phyloP scores from a whole-genome alignment of 1,140 invertebrate species.

The Sycophila sp. region DNA sequence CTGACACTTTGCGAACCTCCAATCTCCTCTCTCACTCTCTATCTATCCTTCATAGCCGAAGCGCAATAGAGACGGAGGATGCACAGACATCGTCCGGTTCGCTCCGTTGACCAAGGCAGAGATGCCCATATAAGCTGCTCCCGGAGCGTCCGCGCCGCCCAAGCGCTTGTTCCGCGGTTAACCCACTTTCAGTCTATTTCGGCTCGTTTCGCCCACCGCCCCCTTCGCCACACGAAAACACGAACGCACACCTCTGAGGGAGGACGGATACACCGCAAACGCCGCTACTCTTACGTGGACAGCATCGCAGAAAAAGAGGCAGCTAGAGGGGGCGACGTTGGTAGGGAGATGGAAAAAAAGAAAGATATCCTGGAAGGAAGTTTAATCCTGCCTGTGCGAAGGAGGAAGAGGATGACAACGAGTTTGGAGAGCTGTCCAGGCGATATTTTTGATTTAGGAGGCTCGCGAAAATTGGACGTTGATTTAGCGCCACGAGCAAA shows the following conservation, averaged over 20 bases:
- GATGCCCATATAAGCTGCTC: neutral
- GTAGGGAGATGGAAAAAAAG: too few species aligned
- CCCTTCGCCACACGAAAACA: neutral
- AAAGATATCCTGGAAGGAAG: neutral
- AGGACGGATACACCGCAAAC: neutral
- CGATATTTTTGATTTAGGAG: conserved; percentile 16
- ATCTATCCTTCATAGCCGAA: neutral
- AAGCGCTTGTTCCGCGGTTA: conserved; percentile 44
- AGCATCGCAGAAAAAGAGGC: conserved; percentile 4
- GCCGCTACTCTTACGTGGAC: neutral
- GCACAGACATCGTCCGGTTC: conserved; percentile 20
- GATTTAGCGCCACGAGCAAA: conserved; percentile 6
- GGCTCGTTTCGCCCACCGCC: neutral
- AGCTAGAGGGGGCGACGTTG: neutral
- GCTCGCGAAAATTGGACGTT: conserved; percentile 14
- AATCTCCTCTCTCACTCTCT: neutral
- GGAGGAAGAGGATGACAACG: neutral
- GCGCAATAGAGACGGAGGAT: too few species aligned
- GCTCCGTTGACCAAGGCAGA: conserved; percentile 36
- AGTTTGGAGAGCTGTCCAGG: neutral
- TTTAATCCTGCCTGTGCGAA: conserved; percentile 8
- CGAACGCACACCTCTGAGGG: neutral
- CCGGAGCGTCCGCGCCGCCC: neutral
- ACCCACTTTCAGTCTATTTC: conserved; percentile 41
- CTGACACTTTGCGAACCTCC: conserved; percentile 49